Evolutionary conservation across 92 coral and sea anemone genomes (phyloP).

Genomic region (Epizoanthus scotinus): DNA sequence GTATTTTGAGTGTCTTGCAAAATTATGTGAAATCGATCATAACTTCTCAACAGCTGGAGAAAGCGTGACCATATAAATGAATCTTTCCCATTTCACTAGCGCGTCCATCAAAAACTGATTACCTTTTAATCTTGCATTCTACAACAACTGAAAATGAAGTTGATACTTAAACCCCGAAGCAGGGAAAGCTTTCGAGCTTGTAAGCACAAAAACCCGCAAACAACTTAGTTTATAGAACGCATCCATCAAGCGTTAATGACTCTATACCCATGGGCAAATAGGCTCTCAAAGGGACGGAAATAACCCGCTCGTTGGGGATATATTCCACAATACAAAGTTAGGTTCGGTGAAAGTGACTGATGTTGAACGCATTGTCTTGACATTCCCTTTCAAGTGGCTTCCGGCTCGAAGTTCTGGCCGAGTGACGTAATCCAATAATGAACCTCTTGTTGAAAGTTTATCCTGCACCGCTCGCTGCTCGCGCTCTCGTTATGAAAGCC

Average conservation of each 20-base stretch:
- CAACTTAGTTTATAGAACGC: neutral
- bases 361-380: slow-evolving; percentile 16
- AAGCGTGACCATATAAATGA: too few relatives aligned
- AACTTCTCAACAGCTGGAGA: too few relatives aligned
- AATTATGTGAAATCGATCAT: too few relatives aligned
- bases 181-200: neutral
- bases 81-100: too few relatives aligned
- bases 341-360: slow-evolving; percentile 21
- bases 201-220: neutral
- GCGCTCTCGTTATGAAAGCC: neutral
- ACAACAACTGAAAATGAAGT: too few relatives aligned
- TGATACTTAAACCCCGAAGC: too few relatives aligned
- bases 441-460: slow-evolving; percentile 1
- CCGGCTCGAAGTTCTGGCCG: slow-evolving; percentile 18
- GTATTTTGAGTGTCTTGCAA: too few relatives aligned
- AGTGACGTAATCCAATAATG: slow-evolving; percentile 36
- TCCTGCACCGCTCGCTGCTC: neutral
- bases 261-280: neutral
- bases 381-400: slow-evolving; percentile 24
- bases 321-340: neutral
- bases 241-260: neutral
- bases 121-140: too few relatives aligned
- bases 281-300: slow-evolving; percentile 1
- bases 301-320: neutral
- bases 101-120: too few relatives aligned